Evolutionary conservation across 2,888 invertebrate species (phyloP).

Genomic region (Mechanitis messenoides): DNA sequence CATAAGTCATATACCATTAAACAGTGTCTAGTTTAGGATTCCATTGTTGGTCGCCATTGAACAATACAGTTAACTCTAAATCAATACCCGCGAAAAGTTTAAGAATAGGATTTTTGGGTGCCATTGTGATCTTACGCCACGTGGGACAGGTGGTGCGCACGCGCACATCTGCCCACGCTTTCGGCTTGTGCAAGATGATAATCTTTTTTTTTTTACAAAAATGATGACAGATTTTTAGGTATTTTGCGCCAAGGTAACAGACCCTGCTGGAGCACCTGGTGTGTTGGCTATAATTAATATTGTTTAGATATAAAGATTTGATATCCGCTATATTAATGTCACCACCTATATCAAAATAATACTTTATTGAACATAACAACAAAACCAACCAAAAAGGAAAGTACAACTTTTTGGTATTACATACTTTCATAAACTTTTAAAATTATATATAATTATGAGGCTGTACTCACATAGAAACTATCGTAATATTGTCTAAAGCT

Average conservation of each 20-base stretch:
- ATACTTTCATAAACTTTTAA: too few relatives aligned
- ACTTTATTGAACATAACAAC: too few relatives aligned
- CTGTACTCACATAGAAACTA: too few relatives aligned
- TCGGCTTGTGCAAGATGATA: constrained; percentile 73
- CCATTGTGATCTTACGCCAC: constrained; percentile 67
- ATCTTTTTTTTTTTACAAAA: constrained; percentile 56
- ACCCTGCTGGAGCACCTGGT: constrained; percentile 51
- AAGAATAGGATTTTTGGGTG: constrained; percentile 55
- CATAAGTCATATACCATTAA: neutral
- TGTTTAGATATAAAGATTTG: neutral
- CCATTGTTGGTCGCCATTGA: constrained; percentile 8
- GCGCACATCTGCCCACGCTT: constrained; percentile 66
- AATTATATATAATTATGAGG: too few relatives aligned
- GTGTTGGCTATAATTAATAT: constrained; percentile 29
- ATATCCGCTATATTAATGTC: neutral
- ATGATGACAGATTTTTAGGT: constrained; percentile 67
- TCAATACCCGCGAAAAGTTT: constrained; percentile 51
- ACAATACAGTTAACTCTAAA: constrained; percentile 40
- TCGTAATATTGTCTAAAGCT: too few relatives aligned
- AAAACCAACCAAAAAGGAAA: too few relatives aligned
- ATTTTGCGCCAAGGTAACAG: constrained; percentile 60
- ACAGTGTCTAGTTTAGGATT: neutral
- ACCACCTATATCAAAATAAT: neutral
- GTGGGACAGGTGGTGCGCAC: constrained; percentile 73
- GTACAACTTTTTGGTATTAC: too few relatives aligned